These are phyloP conservation scores for Myoxocephalus aenaeus DNA, from an alignment of 2,797 vertebrate genomes.

Conservation along the genomic window DNA sequence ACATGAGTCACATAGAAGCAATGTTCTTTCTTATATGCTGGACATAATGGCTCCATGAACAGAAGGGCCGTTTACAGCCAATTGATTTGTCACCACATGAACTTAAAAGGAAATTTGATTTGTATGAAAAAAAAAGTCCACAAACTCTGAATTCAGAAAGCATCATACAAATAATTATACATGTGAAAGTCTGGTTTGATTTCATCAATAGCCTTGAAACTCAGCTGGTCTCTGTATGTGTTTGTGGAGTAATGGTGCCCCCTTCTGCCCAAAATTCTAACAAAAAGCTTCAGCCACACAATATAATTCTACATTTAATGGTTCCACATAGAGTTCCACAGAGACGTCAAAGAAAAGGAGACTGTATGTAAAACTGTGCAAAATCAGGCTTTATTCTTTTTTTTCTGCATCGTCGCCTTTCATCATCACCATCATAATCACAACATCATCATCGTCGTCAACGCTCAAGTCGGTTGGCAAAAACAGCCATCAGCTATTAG, in stretches of 20 bases:
- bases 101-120: slow-evolving; percentile 10
- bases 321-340: slow-evolving; percentile 8
- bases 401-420: slow-evolving; percentile 54
- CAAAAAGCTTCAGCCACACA: slow-evolving; percentile 17
- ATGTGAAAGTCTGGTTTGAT: slow-evolving; percentile 7
- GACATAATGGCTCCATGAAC: slow-evolving; percentile 18
- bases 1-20: not conserved
- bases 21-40: not conserved
- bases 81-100: slow-evolving; percentile 14
- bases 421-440: slow-evolving; percentile 53
- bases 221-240: not conserved
- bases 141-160: not conserved
- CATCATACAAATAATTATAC: slow-evolving; percentile 1
- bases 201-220: slow-evolving; percentile 14
- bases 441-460: slow-evolving; percentile 65
- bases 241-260: slow-evolving; percentile 68
- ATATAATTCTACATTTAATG: slow-evolving; percentile 12
- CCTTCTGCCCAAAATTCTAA: slow-evolving; percentile 57
- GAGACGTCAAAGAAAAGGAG: slow-evolving; percentile 58
- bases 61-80: slow-evolving; percentile 16
- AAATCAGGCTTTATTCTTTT: slow-evolving; percentile 85
- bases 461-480: slow-evolving; percentile 53
- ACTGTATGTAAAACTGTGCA: slow-evolving; percentile 84
- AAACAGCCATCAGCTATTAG: slow-evolving; percentile 64
- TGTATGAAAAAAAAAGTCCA: not conserved